Evolutionary conservation across 1,140 invertebrate species (phyloP), one percentile per base, ranked within the genome.

Genomic region (Anastrepha obliqua): DNA sequence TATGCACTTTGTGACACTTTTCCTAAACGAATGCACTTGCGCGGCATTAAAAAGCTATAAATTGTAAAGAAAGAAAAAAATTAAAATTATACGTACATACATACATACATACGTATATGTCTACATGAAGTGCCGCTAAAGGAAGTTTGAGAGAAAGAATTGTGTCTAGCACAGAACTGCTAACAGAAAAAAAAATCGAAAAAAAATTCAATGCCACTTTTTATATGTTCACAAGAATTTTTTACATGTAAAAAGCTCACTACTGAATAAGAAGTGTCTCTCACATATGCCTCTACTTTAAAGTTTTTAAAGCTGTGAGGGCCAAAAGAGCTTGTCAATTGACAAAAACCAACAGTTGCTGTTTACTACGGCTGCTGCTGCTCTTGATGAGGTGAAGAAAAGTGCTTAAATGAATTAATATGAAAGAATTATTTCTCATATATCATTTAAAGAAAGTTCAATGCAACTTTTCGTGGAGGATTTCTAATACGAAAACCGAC

Each of bases 321-420:
- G 20, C 65, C 29, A 29, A 29, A 29, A 29, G 29, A 29, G 29
- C 29, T 67, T 67, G 65, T 11, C 65, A 67, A 67, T 67, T 67
- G 65, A 67, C 65, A 67, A 11, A 39, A 11, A 29, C 11, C 8
- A 67, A 67, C 65, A 67, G 65, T 29, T 67, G 65, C 29, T 67
- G n/a, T 29, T 67, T 20, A 13, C 39, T 67, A 29, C 39, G 20
- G 20, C 29, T 67, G 65, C 29, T 15, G 29, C 6, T 67, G 65
- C 65, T 67, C n/a, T 67, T 67, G 29, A 67, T 67, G 65, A 67
- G 65, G 65, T 67, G 65, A 39, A 67, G 65, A 67, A 67, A 67
- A 39, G 65, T 67, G n/a, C 29, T 9, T 67, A 67, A 67, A 67
- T 67, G 65, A 42, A 67, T 67, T 67, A 67, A 67, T 39, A 13